These are phyloP conservation scores for Desmophyllum pertusum DNA, from an alignment of 92 coral and sea anemone genomes.

Conservation along the genomic window DNA sequence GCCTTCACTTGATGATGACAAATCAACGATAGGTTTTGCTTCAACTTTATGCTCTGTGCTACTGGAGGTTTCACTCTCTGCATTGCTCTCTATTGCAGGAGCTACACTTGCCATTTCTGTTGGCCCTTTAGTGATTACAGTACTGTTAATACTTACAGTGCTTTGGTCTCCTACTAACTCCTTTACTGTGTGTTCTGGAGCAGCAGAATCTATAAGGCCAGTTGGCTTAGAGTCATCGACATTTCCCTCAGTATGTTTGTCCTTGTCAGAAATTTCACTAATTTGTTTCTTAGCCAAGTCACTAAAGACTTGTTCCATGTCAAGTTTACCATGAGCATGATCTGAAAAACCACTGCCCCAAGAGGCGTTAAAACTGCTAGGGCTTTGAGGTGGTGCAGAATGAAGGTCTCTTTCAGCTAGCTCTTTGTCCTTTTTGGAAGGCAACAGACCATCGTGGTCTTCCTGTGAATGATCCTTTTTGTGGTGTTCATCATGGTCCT, in stretches of 20 bases:
- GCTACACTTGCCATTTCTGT: neutral
- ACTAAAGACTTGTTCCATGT: constrained; percentile 48
- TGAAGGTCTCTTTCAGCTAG: neutral
- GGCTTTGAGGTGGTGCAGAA: constrained; percentile 13
- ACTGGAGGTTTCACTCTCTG: neutral
- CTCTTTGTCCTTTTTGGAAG: constrained; percentile 15
- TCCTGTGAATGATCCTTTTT: constrained; percentile 2
- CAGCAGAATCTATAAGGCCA: neutral
- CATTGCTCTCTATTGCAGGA: neutral
- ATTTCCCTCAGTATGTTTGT: constrained; percentile 13
- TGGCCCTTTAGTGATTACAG: neutral
- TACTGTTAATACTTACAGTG: neutral
- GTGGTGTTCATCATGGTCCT: constrained; percentile 24
- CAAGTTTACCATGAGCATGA: constrained; percentile 34
- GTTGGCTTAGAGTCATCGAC: neutral
- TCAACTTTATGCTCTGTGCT: constrained; percentile 1
- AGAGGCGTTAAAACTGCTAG: constrained; percentile 25
- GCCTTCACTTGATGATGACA: constrained; percentile 3
- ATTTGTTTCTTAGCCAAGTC: constrained; percentile 59
- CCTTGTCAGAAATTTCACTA: constrained; percentile 43
- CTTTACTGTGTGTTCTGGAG: neutral
- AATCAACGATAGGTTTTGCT: neutral
- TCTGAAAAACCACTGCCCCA: constrained; percentile 29
- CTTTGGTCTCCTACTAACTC: neutral
- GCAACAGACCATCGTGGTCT: neutral